These are phyloP conservation scores for Nemapogon koenigi DNA, from an alignment of 2,888 invertebrate genomes.

Conservation along the genomic window DNA sequence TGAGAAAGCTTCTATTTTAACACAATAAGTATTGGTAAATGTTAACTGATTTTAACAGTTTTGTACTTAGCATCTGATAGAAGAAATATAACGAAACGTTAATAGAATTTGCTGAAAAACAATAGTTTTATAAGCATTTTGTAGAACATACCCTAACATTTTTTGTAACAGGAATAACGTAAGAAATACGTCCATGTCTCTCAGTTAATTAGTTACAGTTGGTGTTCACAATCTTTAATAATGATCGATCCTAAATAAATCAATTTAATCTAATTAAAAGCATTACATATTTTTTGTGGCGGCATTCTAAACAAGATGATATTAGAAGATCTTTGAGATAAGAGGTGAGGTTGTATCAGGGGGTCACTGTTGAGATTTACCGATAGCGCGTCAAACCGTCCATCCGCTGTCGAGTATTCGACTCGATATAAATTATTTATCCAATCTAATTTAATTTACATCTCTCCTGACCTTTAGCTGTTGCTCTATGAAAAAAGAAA, in stretches of 20 bases:
- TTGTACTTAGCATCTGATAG: too few relatives aligned
- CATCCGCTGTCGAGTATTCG: conserved; percentile 41
- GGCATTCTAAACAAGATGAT: conserved; percentile 53
- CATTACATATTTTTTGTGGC: conserved; percentile 60
- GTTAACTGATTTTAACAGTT: too few relatives aligned
- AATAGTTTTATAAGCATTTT: too few relatives aligned
- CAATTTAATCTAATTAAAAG: conserved; percentile 66
- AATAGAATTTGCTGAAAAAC: too few relatives aligned
- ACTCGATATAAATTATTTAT: conserved; percentile 52
- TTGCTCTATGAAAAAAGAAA: conserved; percentile 35
- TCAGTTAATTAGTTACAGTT: too few relatives aligned
- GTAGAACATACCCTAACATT: too few relatives aligned
- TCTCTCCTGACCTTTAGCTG: conserved; percentile 46
- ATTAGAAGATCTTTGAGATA: conserved; percentile 58
- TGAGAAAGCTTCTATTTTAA: too few relatives aligned
- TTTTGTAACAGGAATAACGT: too few relatives aligned
- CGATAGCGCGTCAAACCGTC: conserved; percentile 53
- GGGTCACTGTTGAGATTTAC: conserved; percentile 59
- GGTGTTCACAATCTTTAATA: conserved; percentile 28
- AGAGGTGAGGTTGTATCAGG: conserved; percentile 43
- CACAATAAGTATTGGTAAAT: too few relatives aligned
- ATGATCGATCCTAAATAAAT: conserved; percentile 55
- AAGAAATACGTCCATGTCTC: too few relatives aligned
- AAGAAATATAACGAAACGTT: too few relatives aligned
- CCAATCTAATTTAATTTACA: conserved; percentile 61